A percentile compares a stretch with the other conserved stretches of the same genome.
Evolutionary conservation across 2,888 invertebrate genomes (phyloP).

Genomic region (Heliconius ethilla): DNA sequence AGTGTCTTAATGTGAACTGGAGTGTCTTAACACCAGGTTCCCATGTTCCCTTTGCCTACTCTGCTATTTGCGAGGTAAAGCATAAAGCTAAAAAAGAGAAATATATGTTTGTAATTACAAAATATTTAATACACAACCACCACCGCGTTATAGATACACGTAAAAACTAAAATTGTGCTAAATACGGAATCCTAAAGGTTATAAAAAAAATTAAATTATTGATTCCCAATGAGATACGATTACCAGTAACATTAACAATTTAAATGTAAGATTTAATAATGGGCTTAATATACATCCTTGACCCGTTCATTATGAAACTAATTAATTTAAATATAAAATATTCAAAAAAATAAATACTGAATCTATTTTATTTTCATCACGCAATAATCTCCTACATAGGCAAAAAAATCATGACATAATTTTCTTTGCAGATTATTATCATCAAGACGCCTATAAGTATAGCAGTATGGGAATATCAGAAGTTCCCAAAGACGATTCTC

Average conservation of each 20-base stretch:
- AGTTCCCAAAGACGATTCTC: conserved; percentile 64
- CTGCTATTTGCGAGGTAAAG: no score
- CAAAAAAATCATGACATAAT: not conserved
- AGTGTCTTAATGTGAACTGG: no score
- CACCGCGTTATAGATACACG: no score
- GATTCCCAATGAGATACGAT: conserved; percentile 12
- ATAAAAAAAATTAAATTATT: conserved; percentile 10
- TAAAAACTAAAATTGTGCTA: no score
- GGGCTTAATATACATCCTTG: conserved; percentile 36
- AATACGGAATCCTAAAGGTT: not conserved
- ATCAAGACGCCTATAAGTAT: conserved; percentile 67
- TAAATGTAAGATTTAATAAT: conserved; percentile 28
- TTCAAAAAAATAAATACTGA: no score
- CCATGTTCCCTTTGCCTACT: no score
- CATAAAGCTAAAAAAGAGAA: no score
- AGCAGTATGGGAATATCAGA: conserved; percentile 72
- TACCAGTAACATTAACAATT: conserved; percentile 31
- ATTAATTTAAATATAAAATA: conserved; percentile 24
- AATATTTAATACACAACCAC: no score
- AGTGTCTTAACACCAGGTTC: no score
- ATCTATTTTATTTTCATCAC: conserved; percentile 15
- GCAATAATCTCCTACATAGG: conserved; percentile 13
- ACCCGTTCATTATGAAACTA: conserved; percentile 22
- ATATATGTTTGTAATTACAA: no score
- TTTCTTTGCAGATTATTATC: conserved; percentile 69